Percentiles rank a stretch among this genome's conserved stretches.
Evolutionary conservation across 1,140 invertebrate species (phyloP).

Genomic region (Drosophila santomea): DNA sequence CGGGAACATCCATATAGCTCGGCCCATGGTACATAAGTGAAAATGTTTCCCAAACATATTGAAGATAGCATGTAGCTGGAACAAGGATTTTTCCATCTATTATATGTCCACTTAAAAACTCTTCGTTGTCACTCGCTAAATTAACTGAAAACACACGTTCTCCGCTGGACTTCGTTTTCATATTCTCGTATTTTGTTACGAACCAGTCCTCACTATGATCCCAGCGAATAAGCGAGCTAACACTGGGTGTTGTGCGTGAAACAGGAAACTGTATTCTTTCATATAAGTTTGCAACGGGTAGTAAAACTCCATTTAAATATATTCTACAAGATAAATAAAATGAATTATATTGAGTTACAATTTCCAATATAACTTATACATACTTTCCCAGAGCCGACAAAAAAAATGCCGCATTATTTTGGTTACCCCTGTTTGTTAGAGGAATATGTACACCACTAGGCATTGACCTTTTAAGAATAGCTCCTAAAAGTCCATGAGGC

Average conservation of each 20-base stretch:
- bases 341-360: neutral
- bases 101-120: slow-evolving; percentile 93
- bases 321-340: slow-evolving; percentile 29
- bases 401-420: slow-evolving; percentile 90
- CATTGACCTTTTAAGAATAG: slow-evolving; percentile 88
- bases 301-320: slow-evolving; percentile 82
- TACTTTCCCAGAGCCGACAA: slow-evolving; percentile 90
- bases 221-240: slow-evolving; percentile 93
- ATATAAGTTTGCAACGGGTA: slow-evolving; percentile 86
- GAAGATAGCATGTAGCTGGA: slow-evolving; percentile 95
- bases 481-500: slow-evolving; percentile 92
- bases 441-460: slow-evolving; percentile 89
- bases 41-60: slow-evolving; percentile 95
- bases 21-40: slow-evolving; percentile 90
- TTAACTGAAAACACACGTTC: slow-evolving; percentile 88
- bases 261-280: slow-evolving; percentile 91
- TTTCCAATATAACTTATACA: slow-evolving; percentile 65
- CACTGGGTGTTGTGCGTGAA: slow-evolving; percentile 90
- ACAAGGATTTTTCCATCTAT: slow-evolving; percentile 95
- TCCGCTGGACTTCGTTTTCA: slow-evolving; percentile 85
- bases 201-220: slow-evolving; percentile 94
- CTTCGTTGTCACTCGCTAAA: slow-evolving; percentile 89
- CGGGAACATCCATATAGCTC: slow-evolving; percentile 89
- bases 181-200: slow-evolving; percentile 84
- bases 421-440: slow-evolving; percentile 91